Conservation (phyloP, 2,797 vertebrate genomes). For the Anguilla anguilla region DNA sequence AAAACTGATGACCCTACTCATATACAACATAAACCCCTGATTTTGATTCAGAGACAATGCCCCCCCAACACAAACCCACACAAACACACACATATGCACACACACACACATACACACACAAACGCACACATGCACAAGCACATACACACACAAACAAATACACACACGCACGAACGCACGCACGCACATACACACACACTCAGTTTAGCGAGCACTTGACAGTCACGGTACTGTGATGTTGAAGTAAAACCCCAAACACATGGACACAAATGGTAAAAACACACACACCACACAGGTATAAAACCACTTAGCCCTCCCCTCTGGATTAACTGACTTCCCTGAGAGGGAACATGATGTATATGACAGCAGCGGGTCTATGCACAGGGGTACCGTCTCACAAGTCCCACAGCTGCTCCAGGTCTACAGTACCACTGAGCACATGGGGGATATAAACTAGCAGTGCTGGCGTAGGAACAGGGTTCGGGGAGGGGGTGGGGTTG, state of each 20-base stretch:
- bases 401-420: neutral
- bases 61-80: neutral
- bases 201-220: neutral
- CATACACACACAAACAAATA: neutral
- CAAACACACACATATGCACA: neutral
- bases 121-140: neutral
- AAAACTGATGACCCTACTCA: neutral
- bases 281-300: neutral
- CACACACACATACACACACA: neutral
- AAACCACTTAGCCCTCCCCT: neutral
- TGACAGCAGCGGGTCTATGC: neutral
- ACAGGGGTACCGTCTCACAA: neutral
- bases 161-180: neutral
- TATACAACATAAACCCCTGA: neutral
- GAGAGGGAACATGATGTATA: neutral
- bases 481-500: conserved; percentile 50
- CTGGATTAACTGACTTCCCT: neutral
- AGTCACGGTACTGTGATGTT: neutral
- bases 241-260: neutral
- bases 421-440: neutral
- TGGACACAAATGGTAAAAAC: neutral
- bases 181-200: neutral
- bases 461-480: conserved; percentile 55
- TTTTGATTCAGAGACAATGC: neutral
- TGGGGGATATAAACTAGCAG: neutral